Evolutionary conservation across 2,797 vertebrate species (phyloP).

Genomic region (Tamandua tetradactyla): DNA sequence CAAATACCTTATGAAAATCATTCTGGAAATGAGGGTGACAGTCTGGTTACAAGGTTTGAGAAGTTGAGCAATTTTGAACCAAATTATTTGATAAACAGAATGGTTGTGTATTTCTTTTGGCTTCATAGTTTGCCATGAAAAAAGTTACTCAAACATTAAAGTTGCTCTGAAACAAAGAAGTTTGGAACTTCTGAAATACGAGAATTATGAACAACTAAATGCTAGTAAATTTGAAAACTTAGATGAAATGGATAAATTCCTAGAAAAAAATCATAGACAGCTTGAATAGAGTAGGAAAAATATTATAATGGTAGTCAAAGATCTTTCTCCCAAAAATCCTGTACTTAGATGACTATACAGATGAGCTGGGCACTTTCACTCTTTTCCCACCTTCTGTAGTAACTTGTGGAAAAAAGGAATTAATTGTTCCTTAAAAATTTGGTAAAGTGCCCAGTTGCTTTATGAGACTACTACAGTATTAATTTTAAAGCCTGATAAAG

Average conservation of each 20-base stretch:
- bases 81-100: background rate
- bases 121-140: background rate
- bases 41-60: background rate
- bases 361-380: too few relatives aligned
- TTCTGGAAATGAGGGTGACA: background rate
- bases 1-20: background rate
- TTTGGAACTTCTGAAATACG: background rate
- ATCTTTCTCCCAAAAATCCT: background rate
- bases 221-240: too few relatives aligned
- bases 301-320: background rate
- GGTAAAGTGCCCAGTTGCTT: background rate
- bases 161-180: background rate
- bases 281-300: slow-evolving; percentile 13
- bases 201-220: background rate
- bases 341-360: too few relatives aligned
- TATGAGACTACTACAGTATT: background rate
- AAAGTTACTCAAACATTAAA: background rate
- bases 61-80: background rate
- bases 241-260: background rate
- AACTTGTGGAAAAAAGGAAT: too few relatives aligned
- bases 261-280: background rate
- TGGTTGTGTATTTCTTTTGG: background rate
- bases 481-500: slow-evolving; percentile 1
- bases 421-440: too few relatives aligned
- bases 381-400: too few relatives aligned